A percentile compares a stretch with the other conserved stretches of the same genome.
phyloP scores from a whole-genome alignment of 2,888 invertebrate species.

The Drosophila phalerata region DNA sequence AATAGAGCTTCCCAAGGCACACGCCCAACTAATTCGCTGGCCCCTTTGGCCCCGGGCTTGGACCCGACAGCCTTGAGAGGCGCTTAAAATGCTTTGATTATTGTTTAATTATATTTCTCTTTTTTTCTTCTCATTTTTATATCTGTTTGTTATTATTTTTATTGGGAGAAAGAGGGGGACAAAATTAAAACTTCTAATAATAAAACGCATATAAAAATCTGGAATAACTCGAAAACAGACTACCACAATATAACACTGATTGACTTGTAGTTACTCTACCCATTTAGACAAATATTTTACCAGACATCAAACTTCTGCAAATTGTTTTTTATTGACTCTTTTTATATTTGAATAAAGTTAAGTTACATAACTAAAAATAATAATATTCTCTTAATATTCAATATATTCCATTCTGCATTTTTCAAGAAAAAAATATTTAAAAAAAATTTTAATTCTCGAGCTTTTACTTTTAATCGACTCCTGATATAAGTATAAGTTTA shows the following conservation, averaged over 20 bases:
- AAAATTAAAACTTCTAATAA: conserved; percentile 30
- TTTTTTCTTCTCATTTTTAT: conserved; percentile 6
- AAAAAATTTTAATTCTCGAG: no score
- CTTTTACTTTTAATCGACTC: no score
- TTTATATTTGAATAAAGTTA: no score
- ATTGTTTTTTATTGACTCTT: no score
- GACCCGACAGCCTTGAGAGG: conserved; percentile 69
- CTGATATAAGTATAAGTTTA: no score
- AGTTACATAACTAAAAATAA: no score
- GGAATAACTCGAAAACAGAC: conserved; percentile 18
- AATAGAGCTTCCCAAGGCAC: neutral
- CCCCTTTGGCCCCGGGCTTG: conserved; percentile 33
- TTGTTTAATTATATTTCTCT: conserved; percentile 59
- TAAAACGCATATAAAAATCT: conserved; percentile 34
- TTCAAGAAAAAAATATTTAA: no score
- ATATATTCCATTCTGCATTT: no score
- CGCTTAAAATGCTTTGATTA: conserved; percentile 76
- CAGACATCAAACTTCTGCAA: no score
- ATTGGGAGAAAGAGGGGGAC: neutral
- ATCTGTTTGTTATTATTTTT: conserved; percentile 13
- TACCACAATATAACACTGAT: neutral
- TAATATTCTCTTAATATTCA: no score
- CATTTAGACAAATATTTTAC: neutral
- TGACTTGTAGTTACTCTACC: neutral
- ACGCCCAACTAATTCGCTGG: conserved; percentile 32